Conservation (phyloP, 1,140 invertebrate genomes). For the Pseudomyrmex dendroicus region DNA sequence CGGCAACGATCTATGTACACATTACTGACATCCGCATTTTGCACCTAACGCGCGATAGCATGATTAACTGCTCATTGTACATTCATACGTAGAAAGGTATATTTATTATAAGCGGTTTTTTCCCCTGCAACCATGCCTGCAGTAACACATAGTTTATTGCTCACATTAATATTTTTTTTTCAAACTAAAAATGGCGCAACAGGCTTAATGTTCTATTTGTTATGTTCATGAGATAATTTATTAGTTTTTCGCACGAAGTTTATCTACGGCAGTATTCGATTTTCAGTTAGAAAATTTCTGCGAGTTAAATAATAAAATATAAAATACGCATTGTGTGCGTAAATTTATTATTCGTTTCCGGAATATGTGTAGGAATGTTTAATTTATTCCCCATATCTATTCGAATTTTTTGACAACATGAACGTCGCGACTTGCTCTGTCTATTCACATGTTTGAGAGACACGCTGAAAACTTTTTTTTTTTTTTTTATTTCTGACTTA, state of each 20-base stretch:
- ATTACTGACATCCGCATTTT: slow-evolving; percentile 38
- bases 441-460: not conserved
- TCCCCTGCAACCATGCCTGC: not conserved
- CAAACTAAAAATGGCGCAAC: no score
- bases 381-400: no score
- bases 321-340: not conserved
- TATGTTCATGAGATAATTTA: no score
- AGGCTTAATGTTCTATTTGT: no score
- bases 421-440: not conserved
- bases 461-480: not conserved
- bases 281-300: not conserved
- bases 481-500: not conserved
- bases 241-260: no score
- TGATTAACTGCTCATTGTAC: slow-evolving; percentile 60
- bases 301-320: not conserved
- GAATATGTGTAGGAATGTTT: no score
- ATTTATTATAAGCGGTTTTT: slow-evolving; percentile 23
- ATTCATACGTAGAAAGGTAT: slow-evolving; percentile 10
- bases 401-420: not conserved
- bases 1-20: not conserved
- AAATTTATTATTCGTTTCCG: not conserved
- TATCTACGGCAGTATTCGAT: not conserved
- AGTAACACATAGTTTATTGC: not conserved
- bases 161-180: not conserved
- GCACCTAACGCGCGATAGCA: slow-evolving; percentile 27